A percentile compares a stretch with the other conserved stretches of the same genome.
These are phyloP conservation scores for Oryzias javanicus DNA, from an alignment of 2,113 vertebrate species.

Conservation along the genomic window DNA sequence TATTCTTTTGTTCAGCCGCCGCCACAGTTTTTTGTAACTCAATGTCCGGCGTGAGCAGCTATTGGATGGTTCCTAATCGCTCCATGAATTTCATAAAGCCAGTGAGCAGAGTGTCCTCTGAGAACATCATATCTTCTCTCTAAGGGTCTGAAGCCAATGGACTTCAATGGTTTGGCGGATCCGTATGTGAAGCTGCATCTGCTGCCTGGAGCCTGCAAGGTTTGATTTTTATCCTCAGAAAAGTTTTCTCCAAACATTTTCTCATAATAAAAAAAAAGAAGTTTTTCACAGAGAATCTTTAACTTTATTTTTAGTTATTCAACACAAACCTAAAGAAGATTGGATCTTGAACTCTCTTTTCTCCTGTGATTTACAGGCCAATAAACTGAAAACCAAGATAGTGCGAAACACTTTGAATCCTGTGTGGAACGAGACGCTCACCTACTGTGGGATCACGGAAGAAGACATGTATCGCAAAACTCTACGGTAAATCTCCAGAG, in stretches of 20 bases:
- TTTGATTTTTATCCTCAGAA: conserved; percentile 43
- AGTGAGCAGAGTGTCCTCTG: too few relatives aligned
- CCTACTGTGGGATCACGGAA: conserved; percentile 84
- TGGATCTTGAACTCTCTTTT: neutral
- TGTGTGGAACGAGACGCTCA: conserved; percentile 86
- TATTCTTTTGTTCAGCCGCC: too few relatives aligned
- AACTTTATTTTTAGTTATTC: conserved; percentile 11
- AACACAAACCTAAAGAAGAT: too few relatives aligned
- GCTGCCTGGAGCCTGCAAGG: conserved; percentile 88
- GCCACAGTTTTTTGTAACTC: too few relatives aligned
- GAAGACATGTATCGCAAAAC: conserved; percentile 89
- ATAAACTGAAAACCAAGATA: conserved; percentile 88
- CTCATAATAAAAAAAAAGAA: neutral
- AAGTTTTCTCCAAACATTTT: neutral
- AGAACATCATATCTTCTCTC: conserved; percentile 8
- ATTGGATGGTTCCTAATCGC: too few relatives aligned
- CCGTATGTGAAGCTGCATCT: conserved; percentile 88
- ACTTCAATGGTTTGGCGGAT: conserved; percentile 87
- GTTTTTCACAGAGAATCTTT: neutral
- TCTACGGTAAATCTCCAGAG: conserved; percentile 75
- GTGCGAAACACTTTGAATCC: conserved; percentile 88
- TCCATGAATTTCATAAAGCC: too few relatives aligned
- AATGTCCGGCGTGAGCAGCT: too few relatives aligned
- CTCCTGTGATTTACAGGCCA: conserved; percentile 74
- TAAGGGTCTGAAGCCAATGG: conserved; percentile 88